Conservation (phyloP, 2,888 invertebrate genomes). For the Andrena hattorfiana region DNA sequence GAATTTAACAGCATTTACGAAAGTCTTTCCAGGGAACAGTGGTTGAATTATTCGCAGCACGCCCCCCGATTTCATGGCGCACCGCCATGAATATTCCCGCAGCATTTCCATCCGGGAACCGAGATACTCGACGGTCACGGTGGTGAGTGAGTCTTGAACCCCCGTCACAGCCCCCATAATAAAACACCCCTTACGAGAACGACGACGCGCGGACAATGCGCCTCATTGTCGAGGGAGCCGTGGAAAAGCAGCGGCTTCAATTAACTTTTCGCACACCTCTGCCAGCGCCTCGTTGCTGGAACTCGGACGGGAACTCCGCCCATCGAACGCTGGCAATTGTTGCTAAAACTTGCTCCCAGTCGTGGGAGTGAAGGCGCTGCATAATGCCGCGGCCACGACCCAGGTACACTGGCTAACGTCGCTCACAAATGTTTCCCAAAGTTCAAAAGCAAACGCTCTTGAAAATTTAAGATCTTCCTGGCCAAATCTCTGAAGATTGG, state of each 20-base stretch:
- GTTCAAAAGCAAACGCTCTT: slow-evolving; percentile 3
- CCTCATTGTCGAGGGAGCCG: slow-evolving; percentile 77
- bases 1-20: slow-evolving; percentile 68
- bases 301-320: slow-evolving; percentile 70
- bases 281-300: slow-evolving; percentile 49
- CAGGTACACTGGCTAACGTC: slow-evolving; percentile 25
- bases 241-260: slow-evolving; percentile 81
- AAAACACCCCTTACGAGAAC: slow-evolving; percentile 81
- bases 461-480: background rate
- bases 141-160: slow-evolving; percentile 47
- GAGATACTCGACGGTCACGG: slow-evolving; percentile 61
- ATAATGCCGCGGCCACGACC: slow-evolving; percentile 49
- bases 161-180: slow-evolving; percentile 79
- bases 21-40: slow-evolving; percentile 48
- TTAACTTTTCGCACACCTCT: slow-evolving; percentile 82
- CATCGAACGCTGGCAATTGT: slow-evolving; percentile 69
- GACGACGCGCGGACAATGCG: slow-evolving; percentile 74
- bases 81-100: slow-evolving; percentile 65
- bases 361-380: slow-evolving; percentile 67
- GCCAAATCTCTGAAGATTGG: background rate
- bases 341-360: slow-evolving; percentile 68
- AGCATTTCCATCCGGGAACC: slow-evolving; percentile 42
- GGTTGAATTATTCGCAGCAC: slow-evolving; percentile 68
- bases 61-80: slow-evolving; percentile 73
- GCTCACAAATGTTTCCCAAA: slow-evolving; percentile 26